These are phyloP conservation scores for Protaetia brevitarsis DNA, from an alignment of 1,140 invertebrate genomes.

Conservation along the genomic window DNA sequence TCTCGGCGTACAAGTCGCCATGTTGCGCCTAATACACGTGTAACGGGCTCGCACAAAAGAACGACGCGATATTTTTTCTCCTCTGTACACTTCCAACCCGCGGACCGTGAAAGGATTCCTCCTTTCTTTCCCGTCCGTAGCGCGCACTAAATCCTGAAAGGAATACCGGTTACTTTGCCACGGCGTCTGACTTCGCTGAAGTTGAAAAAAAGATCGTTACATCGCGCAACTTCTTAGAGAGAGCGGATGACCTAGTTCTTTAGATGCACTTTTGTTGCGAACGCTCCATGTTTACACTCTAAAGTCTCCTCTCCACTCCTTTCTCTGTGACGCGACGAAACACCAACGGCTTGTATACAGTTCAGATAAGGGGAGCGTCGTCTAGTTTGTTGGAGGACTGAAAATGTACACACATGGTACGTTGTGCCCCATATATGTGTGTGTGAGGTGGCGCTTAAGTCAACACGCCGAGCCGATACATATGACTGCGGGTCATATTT, in stretches of 20 bases:
- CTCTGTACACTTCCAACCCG: background rate
- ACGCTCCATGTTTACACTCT: background rate
- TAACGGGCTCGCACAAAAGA: background rate
- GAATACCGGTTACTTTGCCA: too few relatives aligned
- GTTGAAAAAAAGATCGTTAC: background rate
- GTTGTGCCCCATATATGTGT: background rate
- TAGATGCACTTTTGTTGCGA: background rate
- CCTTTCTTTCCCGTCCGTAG: background rate
- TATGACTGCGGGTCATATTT: slow-evolving; percentile 10
- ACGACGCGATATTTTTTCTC: background rate
- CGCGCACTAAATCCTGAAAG: too few relatives aligned
- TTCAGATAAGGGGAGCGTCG: background rate
- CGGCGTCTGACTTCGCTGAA: background rate
- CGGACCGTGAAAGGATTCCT: background rate
- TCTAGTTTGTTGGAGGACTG: background rate
- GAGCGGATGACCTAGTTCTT: background rate
- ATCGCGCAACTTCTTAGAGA: background rate
- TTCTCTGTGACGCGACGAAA: background rate
- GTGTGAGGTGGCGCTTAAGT: background rate
- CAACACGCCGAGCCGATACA: background rate
- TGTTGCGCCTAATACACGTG: background rate
- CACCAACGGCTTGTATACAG: background rate
- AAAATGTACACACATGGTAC: background rate
- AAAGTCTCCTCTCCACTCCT: slow-evolving; percentile 5
- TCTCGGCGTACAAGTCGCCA: background rate